These are phyloP conservation scores for Diachrysia chrysitis DNA, from an alignment of 2,888 invertebrate genomes.

Conservation along the genomic window DNA sequence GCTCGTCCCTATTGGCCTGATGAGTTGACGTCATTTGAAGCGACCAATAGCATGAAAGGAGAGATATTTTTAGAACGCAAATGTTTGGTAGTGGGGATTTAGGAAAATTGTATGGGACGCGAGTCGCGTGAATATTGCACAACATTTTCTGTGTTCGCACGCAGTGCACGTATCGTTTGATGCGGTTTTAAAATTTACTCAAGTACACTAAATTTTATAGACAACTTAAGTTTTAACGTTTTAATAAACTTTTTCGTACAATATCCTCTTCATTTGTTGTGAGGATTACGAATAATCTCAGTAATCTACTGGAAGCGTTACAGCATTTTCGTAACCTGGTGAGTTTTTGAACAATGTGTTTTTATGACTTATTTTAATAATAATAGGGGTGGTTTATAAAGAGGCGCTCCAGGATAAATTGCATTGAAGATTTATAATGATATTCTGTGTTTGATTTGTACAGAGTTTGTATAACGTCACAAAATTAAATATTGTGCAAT, in stretches of 20 bases:
- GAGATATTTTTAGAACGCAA: conserved; percentile 85
- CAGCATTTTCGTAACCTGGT: conserved; percentile 74
- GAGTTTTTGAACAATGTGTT: conserved; percentile 45
- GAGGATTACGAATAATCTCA: conserved; percentile 55
- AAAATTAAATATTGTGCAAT: conserved; percentile 50
- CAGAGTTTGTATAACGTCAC: conserved; percentile 8
- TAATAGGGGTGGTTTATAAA: background rate
- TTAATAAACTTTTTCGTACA: conserved; percentile 36
- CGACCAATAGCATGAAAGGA: conserved; percentile 71
- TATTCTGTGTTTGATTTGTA: conserved; percentile 10
- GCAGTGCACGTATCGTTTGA: conserved; percentile 68
- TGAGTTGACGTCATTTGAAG: conserved; percentile 77
- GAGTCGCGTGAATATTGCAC: conserved; percentile 78
- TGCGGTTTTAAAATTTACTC: conserved; percentile 34
- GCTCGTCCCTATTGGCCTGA: conserved; percentile 71
- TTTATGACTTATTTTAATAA: background rate
- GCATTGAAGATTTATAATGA: background rate
- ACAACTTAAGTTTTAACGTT: conserved; percentile 32
- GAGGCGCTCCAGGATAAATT: background rate
- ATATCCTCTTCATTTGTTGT: conserved; percentile 61
- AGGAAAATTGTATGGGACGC: conserved; percentile 77
- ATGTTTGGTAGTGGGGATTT: conserved; percentile 76
- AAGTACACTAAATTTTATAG: conserved; percentile 39
- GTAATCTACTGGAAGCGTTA: conserved; percentile 66
- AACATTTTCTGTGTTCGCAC: conserved; percentile 77